These are phyloP conservation scores for Automeris io DNA, from an alignment of 2,888 invertebrate species.

Conservation along the genomic window DNA sequence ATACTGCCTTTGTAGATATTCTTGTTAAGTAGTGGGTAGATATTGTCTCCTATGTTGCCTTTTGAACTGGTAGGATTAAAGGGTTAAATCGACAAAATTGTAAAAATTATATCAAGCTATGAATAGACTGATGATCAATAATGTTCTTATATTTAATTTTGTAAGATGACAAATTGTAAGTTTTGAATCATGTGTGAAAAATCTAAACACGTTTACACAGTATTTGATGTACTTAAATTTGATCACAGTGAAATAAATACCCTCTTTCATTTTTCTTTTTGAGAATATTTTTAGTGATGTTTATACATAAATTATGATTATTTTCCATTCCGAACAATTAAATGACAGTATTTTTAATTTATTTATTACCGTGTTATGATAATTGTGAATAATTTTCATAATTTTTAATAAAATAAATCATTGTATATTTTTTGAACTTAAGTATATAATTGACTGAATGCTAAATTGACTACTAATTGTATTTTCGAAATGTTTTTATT, in stretches of 20 bases:
- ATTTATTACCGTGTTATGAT: constrained; percentile 60
- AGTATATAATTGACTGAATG: constrained; percentile 69
- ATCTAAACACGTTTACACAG: constrained; percentile 41
- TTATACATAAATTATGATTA: constrained; percentile 32
- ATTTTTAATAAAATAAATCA: constrained; percentile 43
- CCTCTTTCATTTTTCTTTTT: constrained; percentile 74
- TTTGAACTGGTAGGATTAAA: constrained; percentile 57
- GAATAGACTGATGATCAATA: constrained; percentile 77
- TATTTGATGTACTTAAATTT: constrained; percentile 70
- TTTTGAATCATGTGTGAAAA: constrained; percentile 68
- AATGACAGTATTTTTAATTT: constrained; percentile 70
- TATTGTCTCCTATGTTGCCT: constrained; percentile 68
- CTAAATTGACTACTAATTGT: constrained; percentile 53
- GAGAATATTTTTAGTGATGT: constrained; percentile 42
- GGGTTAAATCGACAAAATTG: constrained; percentile 73
- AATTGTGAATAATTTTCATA: constrained; percentile 55
- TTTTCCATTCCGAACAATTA: constrained; percentile 53
- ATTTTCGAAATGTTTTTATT: constrained; percentile 49
- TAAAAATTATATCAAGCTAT: constrained; percentile 71
- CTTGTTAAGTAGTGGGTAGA: constrained; percentile 41
- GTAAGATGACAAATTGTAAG: constrained; percentile 72
- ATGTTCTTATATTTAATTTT: constrained; percentile 74
- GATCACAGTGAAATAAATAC: constrained; percentile 43
- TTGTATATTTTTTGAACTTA: constrained; percentile 60
- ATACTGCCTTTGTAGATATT: constrained; percentile 57